Conservation (phyloP, 2,888 invertebrate species). For the Schizaphis graminum region DNA sequence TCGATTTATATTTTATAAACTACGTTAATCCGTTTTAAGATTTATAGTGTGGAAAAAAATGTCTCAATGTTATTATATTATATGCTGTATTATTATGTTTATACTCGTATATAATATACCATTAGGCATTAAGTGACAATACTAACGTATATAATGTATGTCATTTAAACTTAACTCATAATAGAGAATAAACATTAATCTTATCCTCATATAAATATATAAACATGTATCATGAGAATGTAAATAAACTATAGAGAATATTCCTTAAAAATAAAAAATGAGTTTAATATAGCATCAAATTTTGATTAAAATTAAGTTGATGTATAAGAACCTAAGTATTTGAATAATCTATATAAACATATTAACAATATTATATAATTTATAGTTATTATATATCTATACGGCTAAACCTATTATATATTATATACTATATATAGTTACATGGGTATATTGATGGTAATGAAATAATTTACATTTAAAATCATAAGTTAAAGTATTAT, state of each 20-base stretch:
- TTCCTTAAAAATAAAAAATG: neutral
- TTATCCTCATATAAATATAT: neutral
- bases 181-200: neutral
- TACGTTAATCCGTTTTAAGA: constrained; percentile 47
- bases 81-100: neutral
- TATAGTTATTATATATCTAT: neutral
- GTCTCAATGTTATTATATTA: constrained; percentile 40
- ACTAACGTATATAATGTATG: neutral
- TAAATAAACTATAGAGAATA: neutral
- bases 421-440: too few species aligned
- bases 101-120: neutral
- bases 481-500: neutral
- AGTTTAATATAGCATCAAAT: neutral
- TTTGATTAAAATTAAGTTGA: neutral
- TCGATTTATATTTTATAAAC: constrained; percentile 43
- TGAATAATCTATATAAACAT: neutral
- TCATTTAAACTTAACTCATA: neutral
- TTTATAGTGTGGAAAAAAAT: constrained; percentile 31
- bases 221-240: neutral
- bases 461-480: neutral
- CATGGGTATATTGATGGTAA: neutral
- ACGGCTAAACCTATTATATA: too few species aligned
- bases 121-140: neutral
- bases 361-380: neutral
- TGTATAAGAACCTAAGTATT: neutral